Conservation (phyloP, 1,140 invertebrate genomes). For the Philopotamus ludificatus region DNA sequence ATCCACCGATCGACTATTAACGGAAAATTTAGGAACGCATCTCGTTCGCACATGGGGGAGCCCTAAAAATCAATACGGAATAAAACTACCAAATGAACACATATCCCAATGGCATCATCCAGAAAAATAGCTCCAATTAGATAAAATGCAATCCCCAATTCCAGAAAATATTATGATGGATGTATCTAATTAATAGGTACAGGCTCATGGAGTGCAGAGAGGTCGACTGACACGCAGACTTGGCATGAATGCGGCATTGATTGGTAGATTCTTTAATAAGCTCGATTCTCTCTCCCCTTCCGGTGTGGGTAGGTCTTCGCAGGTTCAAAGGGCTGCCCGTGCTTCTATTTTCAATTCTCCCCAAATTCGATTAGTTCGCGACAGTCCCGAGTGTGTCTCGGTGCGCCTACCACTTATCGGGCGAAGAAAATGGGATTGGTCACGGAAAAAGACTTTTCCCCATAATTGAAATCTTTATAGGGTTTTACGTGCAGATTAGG, state of each 20-base stretch:
- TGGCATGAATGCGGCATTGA: slow-evolving; percentile 27
- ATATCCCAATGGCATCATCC: no score
- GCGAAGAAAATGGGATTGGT: slow-evolving; percentile 36
- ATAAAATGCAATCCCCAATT: no score
- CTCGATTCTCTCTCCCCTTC: slow-evolving; percentile 6
- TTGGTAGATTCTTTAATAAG: slow-evolving; percentile 38
- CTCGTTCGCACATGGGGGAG: no score
- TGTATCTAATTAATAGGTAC: slow-evolving; percentile 5
- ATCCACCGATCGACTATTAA: no score
- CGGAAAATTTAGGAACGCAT: no score
- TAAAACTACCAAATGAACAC: no score
- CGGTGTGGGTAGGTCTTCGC: not conserved
- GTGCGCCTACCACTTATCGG: slow-evolving; percentile 2
- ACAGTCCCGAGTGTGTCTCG: slow-evolving; percentile 4
- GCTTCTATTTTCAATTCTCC: slow-evolving; percentile 31
- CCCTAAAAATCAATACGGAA: no score
- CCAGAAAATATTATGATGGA: not conserved
- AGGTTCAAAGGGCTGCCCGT: slow-evolving; percentile 30
- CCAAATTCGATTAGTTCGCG: slow-evolving; percentile 37
- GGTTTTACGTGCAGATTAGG: slow-evolving; percentile 34
- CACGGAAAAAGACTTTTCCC: slow-evolving; percentile 33
- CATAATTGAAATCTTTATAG: slow-evolving; percentile 37
- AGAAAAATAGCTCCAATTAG: no score
- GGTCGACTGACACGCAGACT: not conserved
- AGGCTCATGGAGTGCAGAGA: not conserved